Evolutionary conservation across 2,888 invertebrate species (phyloP).

Genomic region (Helobdella robusta): DNA sequence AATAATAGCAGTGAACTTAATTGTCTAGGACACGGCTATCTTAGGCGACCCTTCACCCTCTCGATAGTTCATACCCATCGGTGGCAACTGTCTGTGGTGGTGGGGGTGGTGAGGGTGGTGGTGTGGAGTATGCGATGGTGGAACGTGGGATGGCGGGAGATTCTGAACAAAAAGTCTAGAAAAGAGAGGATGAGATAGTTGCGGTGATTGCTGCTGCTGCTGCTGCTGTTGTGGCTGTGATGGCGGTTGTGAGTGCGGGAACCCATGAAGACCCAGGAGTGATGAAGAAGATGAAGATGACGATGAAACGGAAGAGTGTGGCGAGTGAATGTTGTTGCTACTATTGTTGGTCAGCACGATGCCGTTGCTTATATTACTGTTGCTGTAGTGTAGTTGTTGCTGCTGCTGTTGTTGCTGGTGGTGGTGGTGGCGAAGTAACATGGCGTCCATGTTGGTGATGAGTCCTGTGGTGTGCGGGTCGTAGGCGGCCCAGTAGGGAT

Average conservation of each 20-base stretch:
- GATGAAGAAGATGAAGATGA: slow-evolving; percentile 28
- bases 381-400: not conserved
- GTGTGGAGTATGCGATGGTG: slow-evolving; percentile 32
- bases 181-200: slow-evolving; percentile 36
- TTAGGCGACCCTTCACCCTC: slow-evolving; percentile 5
- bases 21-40: no score
- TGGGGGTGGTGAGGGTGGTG: not conserved
- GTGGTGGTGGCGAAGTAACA: slow-evolving; percentile 37
- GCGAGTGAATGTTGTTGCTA: slow-evolving; percentile 6
- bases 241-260: slow-evolving; percentile 25
- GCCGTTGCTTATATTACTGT: no score
- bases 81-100: not conserved
- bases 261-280: no score
- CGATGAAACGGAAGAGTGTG: slow-evolving; percentile 29
- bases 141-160: slow-evolving; percentile 33
- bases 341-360: no score
- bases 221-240: slow-evolving; percentile 29
- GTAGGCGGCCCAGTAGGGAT: slow-evolving; percentile 50
- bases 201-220: slow-evolving; percentile 1
- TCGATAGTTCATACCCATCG: not conserved
- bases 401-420: no score
- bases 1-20: no score
- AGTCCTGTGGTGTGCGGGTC: slow-evolving; percentile 41
- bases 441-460: slow-evolving; percentile 38
- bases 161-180: slow-evolving; percentile 43